phyloP scores from a whole-genome alignment of 2,888 invertebrate genomes.

The Acheta domesticus region DNA sequence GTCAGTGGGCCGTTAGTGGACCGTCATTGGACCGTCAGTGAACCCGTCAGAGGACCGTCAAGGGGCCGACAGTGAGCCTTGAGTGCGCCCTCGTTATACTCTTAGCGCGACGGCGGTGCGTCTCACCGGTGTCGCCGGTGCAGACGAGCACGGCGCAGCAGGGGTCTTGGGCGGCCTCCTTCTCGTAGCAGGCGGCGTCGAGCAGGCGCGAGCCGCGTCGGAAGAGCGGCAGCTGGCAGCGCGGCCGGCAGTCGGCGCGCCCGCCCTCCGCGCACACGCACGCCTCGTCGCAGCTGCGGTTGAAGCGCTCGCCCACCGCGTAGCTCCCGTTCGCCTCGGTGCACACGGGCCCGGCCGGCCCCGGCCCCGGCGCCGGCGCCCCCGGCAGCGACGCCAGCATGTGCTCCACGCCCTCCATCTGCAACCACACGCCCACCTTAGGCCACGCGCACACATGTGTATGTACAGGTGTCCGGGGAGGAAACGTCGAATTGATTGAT shows the following conservation, averaged over 20 bases:
- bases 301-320: slow-evolving; percentile 46
- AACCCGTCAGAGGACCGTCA: no score
- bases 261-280: slow-evolving; percentile 69
- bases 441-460: no score
- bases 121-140: slow-evolving; percentile 42
- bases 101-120: no score
- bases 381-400: background rate
- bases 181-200: slow-evolving; percentile 68
- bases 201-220: slow-evolving; percentile 59
- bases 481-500: no score
- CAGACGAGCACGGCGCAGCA: slow-evolving; percentile 70
- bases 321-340: slow-evolving; percentile 21
- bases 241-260: slow-evolving; percentile 62
- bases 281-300: slow-evolving; percentile 71
- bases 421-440: background rate
- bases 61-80: no score
- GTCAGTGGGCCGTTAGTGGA: no score
- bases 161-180: slow-evolving; percentile 60
- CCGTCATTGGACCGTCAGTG: no score
- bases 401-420: background rate
- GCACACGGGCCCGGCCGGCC: background rate
- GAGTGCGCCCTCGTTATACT: no score
- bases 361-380: background rate
- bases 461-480: no score
- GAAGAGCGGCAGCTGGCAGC: slow-evolving; percentile 68